Evolutionary conservation across 1,140 invertebrate genomes (phyloP).

Genomic region (Batillaria attramentaria): DNA sequence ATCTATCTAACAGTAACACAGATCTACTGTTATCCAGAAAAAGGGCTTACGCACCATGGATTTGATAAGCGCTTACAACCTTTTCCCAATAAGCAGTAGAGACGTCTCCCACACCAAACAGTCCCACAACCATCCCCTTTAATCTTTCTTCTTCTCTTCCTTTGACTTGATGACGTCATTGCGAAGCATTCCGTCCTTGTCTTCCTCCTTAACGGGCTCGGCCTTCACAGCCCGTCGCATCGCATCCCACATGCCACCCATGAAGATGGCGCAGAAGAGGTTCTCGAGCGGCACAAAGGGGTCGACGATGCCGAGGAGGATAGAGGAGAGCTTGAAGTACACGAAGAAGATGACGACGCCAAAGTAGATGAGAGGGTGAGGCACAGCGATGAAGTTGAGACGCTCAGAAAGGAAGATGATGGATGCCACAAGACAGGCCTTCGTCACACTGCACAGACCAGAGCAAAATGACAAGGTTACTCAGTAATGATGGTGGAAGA

Average conservation of each 20-base stretch:
- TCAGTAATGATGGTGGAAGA: not conserved
- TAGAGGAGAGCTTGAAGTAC: slow-evolving; percentile 98
- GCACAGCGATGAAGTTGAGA: slow-evolving; percentile 95
- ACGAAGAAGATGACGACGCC: slow-evolving; percentile 99
- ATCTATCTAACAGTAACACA: too few species aligned
- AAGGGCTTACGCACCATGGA: too few species aligned
- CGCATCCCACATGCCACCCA: slow-evolving; percentile 98
- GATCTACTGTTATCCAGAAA: too few species aligned
- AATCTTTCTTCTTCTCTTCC: slow-evolving; percentile 70
- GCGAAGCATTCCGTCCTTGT: slow-evolving; percentile 43
- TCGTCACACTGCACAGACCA: slow-evolving; percentile 84
- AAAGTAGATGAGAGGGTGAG: slow-evolving; percentile 97
- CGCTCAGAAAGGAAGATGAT: slow-evolving; percentile 97
- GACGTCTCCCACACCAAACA: too few species aligned
- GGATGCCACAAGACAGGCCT: slow-evolving; percentile 95
- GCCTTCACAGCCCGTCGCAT: slow-evolving; percentile 72
- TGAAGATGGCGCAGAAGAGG: slow-evolving; percentile 95
- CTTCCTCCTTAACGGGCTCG: slow-evolving; percentile 57
- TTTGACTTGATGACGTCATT: slow-evolving; percentile 64
- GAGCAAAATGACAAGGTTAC: not conserved
- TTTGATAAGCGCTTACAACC: too few species aligned
- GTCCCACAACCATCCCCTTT: slow-evolving; percentile 1
- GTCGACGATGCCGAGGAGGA: slow-evolving; percentile 97
- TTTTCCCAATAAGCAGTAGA: too few species aligned
- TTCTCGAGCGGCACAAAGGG: slow-evolving; percentile 99